Conservation (phyloP, 1,140 invertebrate species). For the Procambarus virginalis region DNA sequence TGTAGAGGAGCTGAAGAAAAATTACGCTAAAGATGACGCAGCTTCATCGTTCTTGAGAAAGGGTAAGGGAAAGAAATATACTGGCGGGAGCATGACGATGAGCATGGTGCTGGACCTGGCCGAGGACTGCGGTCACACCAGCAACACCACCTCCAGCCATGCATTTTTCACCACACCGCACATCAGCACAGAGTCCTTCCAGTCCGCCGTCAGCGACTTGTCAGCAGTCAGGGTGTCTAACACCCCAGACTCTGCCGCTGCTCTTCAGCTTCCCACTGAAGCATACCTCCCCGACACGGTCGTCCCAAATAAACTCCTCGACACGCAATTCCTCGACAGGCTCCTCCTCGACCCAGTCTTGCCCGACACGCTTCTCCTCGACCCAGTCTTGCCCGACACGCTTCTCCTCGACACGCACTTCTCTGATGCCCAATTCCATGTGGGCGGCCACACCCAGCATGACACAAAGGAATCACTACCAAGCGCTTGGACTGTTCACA, state of each 20-base stretch:
- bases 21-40: not conserved
- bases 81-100: not conserved
- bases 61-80: not conserved
- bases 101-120: constrained; percentile 37
- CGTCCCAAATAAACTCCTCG: not conserved
- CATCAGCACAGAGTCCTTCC: constrained; percentile 22
- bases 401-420: no score
- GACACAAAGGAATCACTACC: no score
- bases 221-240: not conserved
- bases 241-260: not conserved
- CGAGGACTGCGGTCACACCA: not conserved
- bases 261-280: no score
- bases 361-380: no score
- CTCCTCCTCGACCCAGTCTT: no score
- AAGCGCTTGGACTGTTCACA: not conserved
- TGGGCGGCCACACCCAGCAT: no score
- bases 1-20: constrained; percentile 48
- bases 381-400: no score
- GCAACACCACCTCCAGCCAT: constrained; percentile 32
- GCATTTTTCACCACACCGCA: not conserved
- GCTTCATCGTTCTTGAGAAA: constrained; percentile 10
- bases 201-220: constrained; percentile 25
- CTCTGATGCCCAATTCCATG: no score
- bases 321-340: not conserved
- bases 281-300: not conserved